A percentile compares a stretch with the other conserved stretches of the same genome.
phyloP scores from a whole-genome alignment of 2,797 vertebrate genomes.

The Scolopax bukidnonensis region DNA sequence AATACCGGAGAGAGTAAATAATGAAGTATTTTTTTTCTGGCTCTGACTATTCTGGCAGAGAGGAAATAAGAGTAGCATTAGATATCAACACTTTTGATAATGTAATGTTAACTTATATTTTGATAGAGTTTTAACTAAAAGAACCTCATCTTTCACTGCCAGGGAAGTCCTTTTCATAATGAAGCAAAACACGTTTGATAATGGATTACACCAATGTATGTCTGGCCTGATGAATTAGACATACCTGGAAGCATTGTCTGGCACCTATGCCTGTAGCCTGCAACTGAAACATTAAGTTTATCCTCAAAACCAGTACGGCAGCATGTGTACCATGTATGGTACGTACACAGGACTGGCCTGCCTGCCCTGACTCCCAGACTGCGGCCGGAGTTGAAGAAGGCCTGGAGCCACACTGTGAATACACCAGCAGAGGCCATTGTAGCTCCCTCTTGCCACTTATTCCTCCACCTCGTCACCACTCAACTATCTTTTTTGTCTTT shows the following conservation, averaged over 20 bases:
- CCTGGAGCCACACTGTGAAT: background rate
- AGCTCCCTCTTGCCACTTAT: background rate
- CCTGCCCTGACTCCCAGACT: background rate
- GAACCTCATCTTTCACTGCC: background rate
- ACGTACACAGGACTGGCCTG: background rate
- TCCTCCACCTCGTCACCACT: rapidly evolving
- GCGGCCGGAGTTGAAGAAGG: too few relatives aligned
- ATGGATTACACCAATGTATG: background rate
- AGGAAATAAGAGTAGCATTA: background rate
- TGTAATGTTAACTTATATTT: background rate
- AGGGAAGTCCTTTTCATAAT: background rate
- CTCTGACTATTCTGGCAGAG: background rate
- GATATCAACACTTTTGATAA: background rate
- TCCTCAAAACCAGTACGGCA: background rate
- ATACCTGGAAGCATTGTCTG: background rate
- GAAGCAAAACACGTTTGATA: background rate
- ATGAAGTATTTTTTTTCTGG: background rate
- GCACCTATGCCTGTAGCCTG: background rate
- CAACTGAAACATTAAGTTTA: background rate
- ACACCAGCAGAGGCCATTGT: background rate
- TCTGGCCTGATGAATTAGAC: background rate
- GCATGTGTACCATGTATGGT: rapidly evolving
- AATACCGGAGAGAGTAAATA: background rate
- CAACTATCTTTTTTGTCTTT: background rate
- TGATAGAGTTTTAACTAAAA: background rate